Base-by-base conservation (phyloP, 2,888 invertebrate species). In the Epinotia nisella region DNA sequence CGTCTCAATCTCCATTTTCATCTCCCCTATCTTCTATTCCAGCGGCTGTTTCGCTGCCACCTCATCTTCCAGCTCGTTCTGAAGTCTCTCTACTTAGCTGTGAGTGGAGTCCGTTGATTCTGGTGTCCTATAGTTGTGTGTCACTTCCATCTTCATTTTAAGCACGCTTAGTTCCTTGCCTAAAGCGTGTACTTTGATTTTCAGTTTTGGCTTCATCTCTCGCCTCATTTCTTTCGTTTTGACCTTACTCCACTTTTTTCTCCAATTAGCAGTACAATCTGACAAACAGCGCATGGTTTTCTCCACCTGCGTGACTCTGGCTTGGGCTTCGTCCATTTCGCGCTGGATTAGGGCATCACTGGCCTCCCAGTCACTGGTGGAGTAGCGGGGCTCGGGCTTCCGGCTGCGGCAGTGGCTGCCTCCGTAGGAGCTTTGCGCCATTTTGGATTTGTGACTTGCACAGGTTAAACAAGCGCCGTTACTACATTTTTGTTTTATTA, bases 291-390 rank as follows among this genome's bases (percentile, higher is more conserved):
- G 93, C 98, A 98, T 98, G 0, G 98, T 98, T 35, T 73, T 73
- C 96, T 99, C 99, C 99, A 99, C 99, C 90, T 99, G 99, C 0
- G 98, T 97, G 17, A 98, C 98, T 76, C 99, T 93, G 3, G 98
- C 98, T 78, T 98, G 94, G 0, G 98, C 98, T 85, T 99, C 99
- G 84, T 99, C 98, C 77, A 99, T 93, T 87, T 99, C 99, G 64
- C 98, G 93, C 82, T 91, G 91, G 79, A 89, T 93, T 17, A 89
- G 87, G 0, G 96, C 96, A 90, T 96, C 96, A 86, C 96, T 96
- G 61, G 96, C 96, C 87, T 96, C 96, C 96, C 96, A 97, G 86
- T 96, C 96, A 29, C 95, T 94, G 83, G 96, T 96, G 70, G 94
- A 95, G 87, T 95, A 96, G 79, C 96, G 94, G 77, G 95, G 91